Base-by-base conservation (phyloP, 2,113 vertebrate species). In the Arenaria interpres region DNA sequence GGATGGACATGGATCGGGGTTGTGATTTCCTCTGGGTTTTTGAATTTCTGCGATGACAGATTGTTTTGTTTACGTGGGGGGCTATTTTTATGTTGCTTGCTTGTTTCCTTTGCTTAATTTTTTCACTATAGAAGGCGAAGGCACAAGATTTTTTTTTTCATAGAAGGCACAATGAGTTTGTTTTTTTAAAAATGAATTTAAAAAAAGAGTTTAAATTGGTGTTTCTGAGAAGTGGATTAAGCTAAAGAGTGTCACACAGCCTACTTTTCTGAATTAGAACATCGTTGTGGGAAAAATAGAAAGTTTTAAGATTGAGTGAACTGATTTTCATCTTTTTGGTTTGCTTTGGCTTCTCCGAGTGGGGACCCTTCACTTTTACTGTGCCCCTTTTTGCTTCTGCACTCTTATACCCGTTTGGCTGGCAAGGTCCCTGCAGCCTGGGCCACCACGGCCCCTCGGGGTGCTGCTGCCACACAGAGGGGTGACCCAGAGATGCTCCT, bases 391-490 rank as follows among this genome's bases (percentile, higher is more conserved):
- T 35, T 8, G 30, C 25, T 57, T 20, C 62, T 2, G 1, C 6
- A 0, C 20, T 14, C 19, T 10, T 7, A 20, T 14, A 14, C 5
- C 35, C 4, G 0, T 21, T 33, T 16, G 37, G 16, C 23, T 5
- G 4, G 18, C 5, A 3, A 22, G 16, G n/a, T 83, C 9, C 32
- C 15, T 5, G 23, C 37, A 39, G 66, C 75, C 45, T 7, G 37
- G 39, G 19, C 25, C 43, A 8, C 16, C 6, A 1, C 0, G 4
- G 30, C 3, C 12, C 51, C 54, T 45, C 2, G 5, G 30, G 43
- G 12, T 63, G 84, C 84, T 41, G 43, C 84, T 73, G 41, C 14
- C 33, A 6, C 6, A 3, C 18, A 2, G n/a, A 8, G 2, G 18
- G 30, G 51, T 33, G 67, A 33, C 43, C 4, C 2, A 18, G 46